Percentiles rank a stretch among this genome's conserved stretches.
Conservation (phyloP, 1,140 invertebrate species). For the Reticulitermes speratus region DNA sequence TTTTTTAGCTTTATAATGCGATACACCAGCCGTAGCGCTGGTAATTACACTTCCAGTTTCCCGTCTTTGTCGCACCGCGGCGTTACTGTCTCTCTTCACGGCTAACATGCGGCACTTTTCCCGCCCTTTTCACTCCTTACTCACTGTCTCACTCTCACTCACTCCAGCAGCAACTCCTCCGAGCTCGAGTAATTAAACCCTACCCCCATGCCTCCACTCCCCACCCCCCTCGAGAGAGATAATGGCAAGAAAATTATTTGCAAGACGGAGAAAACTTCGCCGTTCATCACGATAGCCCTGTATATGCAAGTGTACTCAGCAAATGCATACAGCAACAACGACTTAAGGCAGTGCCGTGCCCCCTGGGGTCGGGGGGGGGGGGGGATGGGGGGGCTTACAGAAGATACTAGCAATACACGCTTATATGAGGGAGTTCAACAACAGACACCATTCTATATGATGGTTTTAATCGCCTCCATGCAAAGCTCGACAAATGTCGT, state of each 20-base stretch:
- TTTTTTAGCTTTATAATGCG: conserved; percentile 17
- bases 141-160: too few species aligned
- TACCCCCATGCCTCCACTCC: neutral
- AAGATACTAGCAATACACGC: too few species aligned
- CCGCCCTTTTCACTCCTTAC: too few species aligned
- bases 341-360: neutral
- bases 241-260: conserved; percentile 19
- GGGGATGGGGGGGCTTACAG: too few species aligned
- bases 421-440: too few species aligned
- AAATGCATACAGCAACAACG: neutral
- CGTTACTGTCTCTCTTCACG: too few species aligned
- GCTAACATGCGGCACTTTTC: too few species aligned
- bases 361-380: neutral
- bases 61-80: neutral
- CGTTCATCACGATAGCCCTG: conserved; percentile 12
- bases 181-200: conserved; percentile 16
- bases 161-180: neutral
- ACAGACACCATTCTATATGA: too few species aligned
- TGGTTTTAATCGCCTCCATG: too few species aligned
- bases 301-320: neutral
- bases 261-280: conserved; percentile 8
- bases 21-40: neutral
- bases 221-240: neutral
- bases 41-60: neutral
- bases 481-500: too few species aligned